Evolutionary conservation across 2,888 invertebrate genomes (phyloP).

Genomic region (Gortyna flavago): DNA sequence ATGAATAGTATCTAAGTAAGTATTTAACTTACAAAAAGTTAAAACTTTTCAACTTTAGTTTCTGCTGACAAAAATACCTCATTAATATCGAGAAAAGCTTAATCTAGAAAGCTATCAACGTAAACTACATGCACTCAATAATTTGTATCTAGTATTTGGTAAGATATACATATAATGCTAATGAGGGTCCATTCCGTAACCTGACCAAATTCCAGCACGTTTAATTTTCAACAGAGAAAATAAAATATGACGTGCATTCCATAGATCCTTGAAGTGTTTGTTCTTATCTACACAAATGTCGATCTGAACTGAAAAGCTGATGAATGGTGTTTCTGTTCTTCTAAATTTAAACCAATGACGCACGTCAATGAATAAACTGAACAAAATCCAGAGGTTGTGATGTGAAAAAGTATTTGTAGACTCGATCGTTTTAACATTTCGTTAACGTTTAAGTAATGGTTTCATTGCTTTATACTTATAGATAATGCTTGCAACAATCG

Average conservation of each 20-base stretch:
- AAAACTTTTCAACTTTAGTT: background rate
- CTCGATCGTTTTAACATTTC: conserved; percentile 6
- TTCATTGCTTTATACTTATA: background rate
- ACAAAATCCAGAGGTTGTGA: conserved; percentile 64
- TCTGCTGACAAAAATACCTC: background rate
- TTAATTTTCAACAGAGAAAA: conserved; percentile 7
- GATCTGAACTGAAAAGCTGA: conserved; percentile 71
- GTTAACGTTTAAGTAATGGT: background rate
- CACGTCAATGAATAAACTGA: conserved; percentile 69
- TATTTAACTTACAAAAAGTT: background rate
- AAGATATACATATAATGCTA: background rate
- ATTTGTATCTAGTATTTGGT: background rate
- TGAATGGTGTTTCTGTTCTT: conserved; percentile 72
- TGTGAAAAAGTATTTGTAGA: conserved; percentile 36
- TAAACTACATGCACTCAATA: background rate
- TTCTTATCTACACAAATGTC: conserved; percentile 69
- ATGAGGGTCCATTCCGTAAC: background rate
- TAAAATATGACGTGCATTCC: conserved; percentile 57
- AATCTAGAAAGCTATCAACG: background rate
- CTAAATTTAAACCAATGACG: conserved; percentile 79
- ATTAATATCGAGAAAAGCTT: background rate
- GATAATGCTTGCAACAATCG: background rate
- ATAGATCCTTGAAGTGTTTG: conserved; percentile 59
- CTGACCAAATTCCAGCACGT: background rate
- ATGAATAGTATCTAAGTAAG: background rate